phyloP scores from a whole-genome alignment of 2,797 vertebrate genomes.

The Bradypodion pumilum region DNA sequence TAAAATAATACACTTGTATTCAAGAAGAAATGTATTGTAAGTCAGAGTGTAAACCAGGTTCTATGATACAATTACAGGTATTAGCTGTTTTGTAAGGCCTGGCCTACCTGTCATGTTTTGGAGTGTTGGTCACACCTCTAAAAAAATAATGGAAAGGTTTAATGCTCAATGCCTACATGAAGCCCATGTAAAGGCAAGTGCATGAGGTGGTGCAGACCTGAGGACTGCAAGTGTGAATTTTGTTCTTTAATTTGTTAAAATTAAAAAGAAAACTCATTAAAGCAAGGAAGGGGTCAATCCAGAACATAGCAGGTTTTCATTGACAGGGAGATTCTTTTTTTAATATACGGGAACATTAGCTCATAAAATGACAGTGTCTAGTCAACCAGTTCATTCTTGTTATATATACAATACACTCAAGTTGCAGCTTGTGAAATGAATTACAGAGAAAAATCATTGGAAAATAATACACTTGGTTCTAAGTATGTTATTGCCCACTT shows the following conservation, averaged over 20 bases:
- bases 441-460: not conserved
- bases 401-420: not conserved
- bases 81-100: no score
- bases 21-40: not conserved
- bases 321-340: not conserved
- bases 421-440: not conserved
- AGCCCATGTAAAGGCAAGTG: not conserved
- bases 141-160: not conserved
- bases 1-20: not conserved
- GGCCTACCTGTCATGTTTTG: not conserved
- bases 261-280: not conserved
- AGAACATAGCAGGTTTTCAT: not conserved
- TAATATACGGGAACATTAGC: not conserved
- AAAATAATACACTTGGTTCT: not conserved
- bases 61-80: not conserved
- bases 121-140: not conserved
- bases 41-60: not conserved
- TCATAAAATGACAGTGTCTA: no score
- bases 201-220: not conserved
- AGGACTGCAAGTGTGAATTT: not conserved
- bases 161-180: not conserved
- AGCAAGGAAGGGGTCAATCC: not conserved
- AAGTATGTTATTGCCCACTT: not conserved
- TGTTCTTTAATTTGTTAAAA: not conserved
- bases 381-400: not conserved